Evolutionary conservation across 2,113 vertebrate species (phyloP).

Genomic region (Vulpes vulpes): DNA sequence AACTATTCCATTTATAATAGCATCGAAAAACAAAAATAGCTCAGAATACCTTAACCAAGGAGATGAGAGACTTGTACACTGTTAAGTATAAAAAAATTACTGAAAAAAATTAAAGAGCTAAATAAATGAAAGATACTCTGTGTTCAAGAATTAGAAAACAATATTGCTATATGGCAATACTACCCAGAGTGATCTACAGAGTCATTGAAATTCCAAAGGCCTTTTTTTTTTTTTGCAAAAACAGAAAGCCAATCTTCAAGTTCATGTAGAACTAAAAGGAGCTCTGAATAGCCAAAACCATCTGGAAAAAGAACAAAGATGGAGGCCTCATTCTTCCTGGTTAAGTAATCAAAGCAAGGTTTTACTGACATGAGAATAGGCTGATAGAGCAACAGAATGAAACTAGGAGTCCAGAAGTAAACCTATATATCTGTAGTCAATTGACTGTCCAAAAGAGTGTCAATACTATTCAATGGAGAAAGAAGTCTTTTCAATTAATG

Average conservation of each 20-base stretch:
- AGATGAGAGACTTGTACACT: neutral
- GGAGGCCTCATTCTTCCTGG: neutral
- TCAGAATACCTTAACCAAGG: slow-evolving; percentile 29
- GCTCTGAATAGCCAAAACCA: neutral
- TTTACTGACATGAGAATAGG: neutral
- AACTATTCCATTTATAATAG: neutral
- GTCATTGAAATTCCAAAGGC: neutral
- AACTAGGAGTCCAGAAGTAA: slow-evolving; percentile 5
- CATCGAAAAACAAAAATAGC: neutral
- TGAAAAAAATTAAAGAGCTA: slow-evolving; percentile 28
- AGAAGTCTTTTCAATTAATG: neutral
- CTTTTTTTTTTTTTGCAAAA: neutral
- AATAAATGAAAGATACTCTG: neutral
- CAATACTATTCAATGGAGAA: neutral
- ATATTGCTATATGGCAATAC: neutral
- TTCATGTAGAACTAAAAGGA: neutral
- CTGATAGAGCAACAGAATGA: neutral
- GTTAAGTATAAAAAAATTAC: neutral
- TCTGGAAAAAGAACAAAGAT: slow-evolving; percentile 16
- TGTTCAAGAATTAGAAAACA: neutral
- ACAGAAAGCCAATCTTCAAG: neutral
- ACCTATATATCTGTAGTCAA: neutral
- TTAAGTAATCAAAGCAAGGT: slow-evolving; percentile 1
- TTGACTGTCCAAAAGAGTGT: neutral
- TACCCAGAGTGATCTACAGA: neutral